Evolutionary conservation across 2,113 vertebrate species (phyloP), one percentile per base, ranked within the genome.

Genomic region (Gobiocypris rarus): DNA sequence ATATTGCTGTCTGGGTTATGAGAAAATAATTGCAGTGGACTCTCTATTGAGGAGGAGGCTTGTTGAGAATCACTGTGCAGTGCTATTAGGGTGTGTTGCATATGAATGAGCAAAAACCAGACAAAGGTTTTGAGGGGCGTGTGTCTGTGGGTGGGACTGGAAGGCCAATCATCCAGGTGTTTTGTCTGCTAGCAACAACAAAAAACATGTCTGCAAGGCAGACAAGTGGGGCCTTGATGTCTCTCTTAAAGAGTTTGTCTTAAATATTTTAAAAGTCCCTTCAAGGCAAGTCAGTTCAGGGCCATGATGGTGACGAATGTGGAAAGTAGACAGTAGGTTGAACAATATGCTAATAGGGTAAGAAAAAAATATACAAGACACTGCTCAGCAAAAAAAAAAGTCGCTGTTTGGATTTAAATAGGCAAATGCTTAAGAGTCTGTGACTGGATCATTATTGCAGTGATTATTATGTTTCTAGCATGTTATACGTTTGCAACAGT

Each of bases 101-200:
- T 38, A 15, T 63, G 69, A 58, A 50, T 75, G 43, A 82, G 38
- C 34, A 19, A 56, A n/a, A 67, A 43, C 11, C 75, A 78, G 58
- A 50, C 34, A 58, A 38, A 48, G 24, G 22, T 8, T 56, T 74
- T 54, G 22, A 19, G n/a, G 28, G 59, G 43, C 54, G 86, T 59
- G 22, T 52, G 38, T 63, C 67, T 63, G 45, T 76, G 86, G 69
- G 73, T 41, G 59, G 86, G 76, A 19, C 3, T 6, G 10, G 50
- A n/a, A 4, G 22, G 80, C 56, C 77, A 84, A 84, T 69, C 75
- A 88, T 90, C 90, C 91, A 93, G 92, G 92, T 94, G 93, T 92
- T 89, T 89, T 90, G 86, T 92, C 87, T 80, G 88, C 82, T 45
- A 83, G 88, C 86, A 84, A 89, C 54, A 81, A n/a, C n/a, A 88